Percentiles rank a stretch among this genome's conserved stretches.
Conservation (phyloP, 1,140 invertebrate species). For the Andrena cerasifolii region DNA sequence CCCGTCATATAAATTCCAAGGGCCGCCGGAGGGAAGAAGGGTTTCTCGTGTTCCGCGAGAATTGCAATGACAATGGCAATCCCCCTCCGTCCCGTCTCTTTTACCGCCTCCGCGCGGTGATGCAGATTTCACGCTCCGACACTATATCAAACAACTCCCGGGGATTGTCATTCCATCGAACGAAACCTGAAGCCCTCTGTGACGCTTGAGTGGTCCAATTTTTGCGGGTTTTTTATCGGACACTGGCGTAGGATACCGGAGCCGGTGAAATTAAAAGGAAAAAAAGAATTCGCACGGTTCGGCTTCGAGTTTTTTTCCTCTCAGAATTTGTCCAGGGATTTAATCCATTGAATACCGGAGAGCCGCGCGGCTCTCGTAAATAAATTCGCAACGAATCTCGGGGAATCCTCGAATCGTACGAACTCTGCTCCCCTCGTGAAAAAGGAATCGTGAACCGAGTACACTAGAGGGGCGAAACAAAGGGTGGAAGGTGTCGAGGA, state of each 20-base stretch:
- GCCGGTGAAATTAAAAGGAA: not conserved
- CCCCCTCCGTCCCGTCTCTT: too few species aligned
- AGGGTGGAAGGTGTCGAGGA: not conserved
- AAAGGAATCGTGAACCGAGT: too few species aligned
- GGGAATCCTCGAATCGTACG: too few species aligned
- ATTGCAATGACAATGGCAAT: not conserved
- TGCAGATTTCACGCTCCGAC: not conserved
- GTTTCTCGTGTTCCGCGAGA: not conserved
- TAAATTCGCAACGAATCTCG: too few species aligned
- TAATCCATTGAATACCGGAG: too few species aligned
- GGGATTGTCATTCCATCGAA: not conserved
- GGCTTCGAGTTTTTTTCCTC: too few species aligned
- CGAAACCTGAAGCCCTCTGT: not conserved
- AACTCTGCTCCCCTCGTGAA: too few species aligned
- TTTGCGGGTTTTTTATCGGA: not conserved
- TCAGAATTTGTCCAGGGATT: too few species aligned
- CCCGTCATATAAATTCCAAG: constrained; percentile 41
- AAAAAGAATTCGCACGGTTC: too few species aligned
- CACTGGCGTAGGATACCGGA: not conserved
- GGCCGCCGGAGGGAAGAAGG: not conserved
- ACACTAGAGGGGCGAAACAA: not conserved
- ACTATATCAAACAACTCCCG: not conserved
- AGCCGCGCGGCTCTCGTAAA: too few species aligned
- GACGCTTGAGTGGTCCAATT: not conserved
- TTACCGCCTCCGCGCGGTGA: too few species aligned